Conservation (phyloP, 1,140 invertebrate genomes). For the Caenorhabditis remanei region DNA sequence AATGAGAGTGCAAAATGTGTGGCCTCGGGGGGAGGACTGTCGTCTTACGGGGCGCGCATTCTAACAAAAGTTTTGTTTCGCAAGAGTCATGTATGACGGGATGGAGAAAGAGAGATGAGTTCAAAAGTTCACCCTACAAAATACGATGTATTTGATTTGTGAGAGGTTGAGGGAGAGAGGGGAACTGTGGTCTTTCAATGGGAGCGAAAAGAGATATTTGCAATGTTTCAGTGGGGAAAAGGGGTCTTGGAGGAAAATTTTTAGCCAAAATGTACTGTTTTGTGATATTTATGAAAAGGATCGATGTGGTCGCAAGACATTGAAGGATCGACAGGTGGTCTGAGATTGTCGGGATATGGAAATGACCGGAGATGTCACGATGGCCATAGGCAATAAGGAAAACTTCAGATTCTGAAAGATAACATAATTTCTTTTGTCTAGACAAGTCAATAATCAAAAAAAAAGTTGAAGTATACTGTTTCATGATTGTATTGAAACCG, state of each 20-base stretch:
- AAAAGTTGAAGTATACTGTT: too few relatives aligned
- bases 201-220: conserved; percentile 16
- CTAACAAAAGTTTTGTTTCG: conserved; percentile 12
- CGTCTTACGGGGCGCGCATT: background rate
- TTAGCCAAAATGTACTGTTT: background rate
- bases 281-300: background rate
- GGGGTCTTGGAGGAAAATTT: background rate
- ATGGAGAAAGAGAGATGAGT: background rate
- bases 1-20: conserved; percentile 42
- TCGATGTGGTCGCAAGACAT: too few relatives aligned
- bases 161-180: background rate
- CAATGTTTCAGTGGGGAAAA: background rate
- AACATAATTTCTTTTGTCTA: too few relatives aligned
- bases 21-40: conserved; percentile 16
- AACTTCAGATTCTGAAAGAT: too few relatives aligned
- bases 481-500: too few relatives aligned
- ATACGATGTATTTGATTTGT: conserved; percentile 21
- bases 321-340: too few relatives aligned
- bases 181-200: conserved; percentile 34
- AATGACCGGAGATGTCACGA: too few relatives aligned
- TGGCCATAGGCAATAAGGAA: too few relatives aligned
- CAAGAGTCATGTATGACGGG: background rate
- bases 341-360: too few relatives aligned
- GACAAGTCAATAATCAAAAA: too few relatives aligned
- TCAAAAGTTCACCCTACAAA: conserved; percentile 40